phyloP scores from a whole-genome alignment of 1,140 invertebrate genomes.

The Mamestra configurata region DNA sequence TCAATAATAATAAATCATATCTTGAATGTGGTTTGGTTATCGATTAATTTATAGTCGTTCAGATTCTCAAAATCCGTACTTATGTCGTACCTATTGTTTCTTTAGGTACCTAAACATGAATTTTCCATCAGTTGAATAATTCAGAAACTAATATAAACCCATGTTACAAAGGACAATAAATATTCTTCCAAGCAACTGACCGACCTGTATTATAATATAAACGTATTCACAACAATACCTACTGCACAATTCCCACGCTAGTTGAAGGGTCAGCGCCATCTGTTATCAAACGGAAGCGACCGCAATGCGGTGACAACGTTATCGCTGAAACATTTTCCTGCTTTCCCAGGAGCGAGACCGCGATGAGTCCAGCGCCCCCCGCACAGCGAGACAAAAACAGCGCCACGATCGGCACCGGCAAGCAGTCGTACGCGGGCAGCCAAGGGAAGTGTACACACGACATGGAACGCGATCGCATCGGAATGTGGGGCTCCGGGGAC shows the following conservation, averaged over 20 bases:
- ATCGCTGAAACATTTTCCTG: slow-evolving; percentile 82
- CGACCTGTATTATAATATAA: not conserved
- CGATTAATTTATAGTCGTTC: too few relatives aligned
- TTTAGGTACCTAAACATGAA: not conserved
- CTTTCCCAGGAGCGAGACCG: slow-evolving; percentile 85
- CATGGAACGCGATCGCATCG: slow-evolving; percentile 90
- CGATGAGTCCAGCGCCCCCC: slow-evolving; percentile 83
- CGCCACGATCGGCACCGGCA: slow-evolving; percentile 63
- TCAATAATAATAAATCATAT: not conserved
- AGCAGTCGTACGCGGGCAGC: slow-evolving; percentile 75
- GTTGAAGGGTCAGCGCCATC: slow-evolving; percentile 74
- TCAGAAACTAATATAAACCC: not conserved
- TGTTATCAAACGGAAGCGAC: slow-evolving; percentile 76
- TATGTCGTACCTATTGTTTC: too few relatives aligned
- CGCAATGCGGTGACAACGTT: slow-evolving; percentile 66
- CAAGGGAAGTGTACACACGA: slow-evolving; percentile 70
- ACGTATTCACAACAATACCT: not conserved
- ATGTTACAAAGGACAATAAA: not conserved
- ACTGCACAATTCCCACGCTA: slow-evolving; percentile 44
- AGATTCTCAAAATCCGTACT: too few relatives aligned
- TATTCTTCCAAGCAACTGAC: not conserved
- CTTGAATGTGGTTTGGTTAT: slow-evolving; percentile 11
- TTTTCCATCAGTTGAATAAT: not conserved
- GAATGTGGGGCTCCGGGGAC: slow-evolving; percentile 89
- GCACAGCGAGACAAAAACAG: slow-evolving; percentile 77